Evolutionary conservation across 2,888 invertebrate genomes (phyloP), one percentile per base, ranked within the genome.

Genomic region (Pocota personata): DNA sequence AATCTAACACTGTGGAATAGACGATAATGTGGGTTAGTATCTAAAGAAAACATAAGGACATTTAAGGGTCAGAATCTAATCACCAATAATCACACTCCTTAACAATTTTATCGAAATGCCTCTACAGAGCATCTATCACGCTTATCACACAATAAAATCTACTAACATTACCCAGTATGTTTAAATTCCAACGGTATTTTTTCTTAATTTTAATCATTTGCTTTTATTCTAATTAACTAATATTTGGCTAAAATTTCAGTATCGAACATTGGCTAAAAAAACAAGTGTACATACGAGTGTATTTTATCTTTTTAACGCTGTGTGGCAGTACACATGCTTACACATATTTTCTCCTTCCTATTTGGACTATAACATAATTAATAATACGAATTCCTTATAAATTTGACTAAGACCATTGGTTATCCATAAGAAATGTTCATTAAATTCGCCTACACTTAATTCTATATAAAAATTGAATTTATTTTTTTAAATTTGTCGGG

Each of bases 291-390:
- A 62, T 62, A 60, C 8, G 35, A 6, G 2, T 2, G 10, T 3
- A 12, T 50, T 27, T 52, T 62, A 24, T 40, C 7, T 69, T 10
- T 46, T 64, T 12, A 16, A 57, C 37, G 37, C 12, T 40, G 21
- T 40, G 50, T 66, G 79, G 79, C 79, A 79, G 64, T 79, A 58
- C 57, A 37, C 32, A 79, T 73, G 57, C 72, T 73, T 58, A 66
- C 30, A 30, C 12, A 58, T 48, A 48, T 27, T 64, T 12, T 14
- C 32, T n/a, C 30, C 3, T 27, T 46, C 60, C 16, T 37, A 48
- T 19, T 64, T 48, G 16, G 37, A 79, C 72, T 79, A 64, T 19
- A 46, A 55, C 52, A 35, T 57, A 27, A 46, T 64, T 14, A 52
- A 16, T 66, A 48, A 66, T 7, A 35, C 19, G 32, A 62, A 71